Base-by-base conservation (phyloP, 1,140 invertebrate genomes). In the Zaprionus capensis region DNA sequence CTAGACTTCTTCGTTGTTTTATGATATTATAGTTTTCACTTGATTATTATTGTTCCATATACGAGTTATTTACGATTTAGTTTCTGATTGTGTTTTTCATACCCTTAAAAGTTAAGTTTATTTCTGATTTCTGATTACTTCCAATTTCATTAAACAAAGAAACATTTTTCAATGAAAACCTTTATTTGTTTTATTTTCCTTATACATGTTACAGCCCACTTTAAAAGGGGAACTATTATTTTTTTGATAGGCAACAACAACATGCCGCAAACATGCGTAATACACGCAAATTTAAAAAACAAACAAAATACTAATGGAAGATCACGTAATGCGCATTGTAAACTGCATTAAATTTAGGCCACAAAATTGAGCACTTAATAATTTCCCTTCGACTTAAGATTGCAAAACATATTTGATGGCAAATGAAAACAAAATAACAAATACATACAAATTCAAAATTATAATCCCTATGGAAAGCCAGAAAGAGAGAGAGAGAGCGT, bases 331-430 rank as follows among this genome's bases (percentile, higher is more conserved):
- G 74, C 78, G 84, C 78, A 90, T 79, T 90, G 85, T 79, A 90
- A 84, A 81, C 83, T 88, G 84, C 83, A 84, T 78, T 69, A 68
- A 77, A 57, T 87, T 87, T 87, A 70, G 77, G 77, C 77, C 70
- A 65, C 71, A 78, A 71, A 79, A 74, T 81, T 73, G 74, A 62
- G 71, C 66, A 65, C 66, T 70, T 65, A 57, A 75, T 75, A 28
- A 61, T 69, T 75, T 78, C 38, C 44, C 61, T 78, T 78, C 49
- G 63, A 63, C 46, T 65, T 59, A 71, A 72, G 62, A 46, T 78
- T 70, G 41, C 56, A 67, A 72, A 76, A 72, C 5, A 72, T 71
- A 72, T 66, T 66, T 34, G 17, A 72, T 53, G 44, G 56, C 51
- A 59, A 73, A 70, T 53, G 5, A 56, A 46, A 73, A 17, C 24